Evolutionary conservation across 2,797 vertebrate genomes (phyloP).

Genomic region (Acanthiza pusilla): DNA sequence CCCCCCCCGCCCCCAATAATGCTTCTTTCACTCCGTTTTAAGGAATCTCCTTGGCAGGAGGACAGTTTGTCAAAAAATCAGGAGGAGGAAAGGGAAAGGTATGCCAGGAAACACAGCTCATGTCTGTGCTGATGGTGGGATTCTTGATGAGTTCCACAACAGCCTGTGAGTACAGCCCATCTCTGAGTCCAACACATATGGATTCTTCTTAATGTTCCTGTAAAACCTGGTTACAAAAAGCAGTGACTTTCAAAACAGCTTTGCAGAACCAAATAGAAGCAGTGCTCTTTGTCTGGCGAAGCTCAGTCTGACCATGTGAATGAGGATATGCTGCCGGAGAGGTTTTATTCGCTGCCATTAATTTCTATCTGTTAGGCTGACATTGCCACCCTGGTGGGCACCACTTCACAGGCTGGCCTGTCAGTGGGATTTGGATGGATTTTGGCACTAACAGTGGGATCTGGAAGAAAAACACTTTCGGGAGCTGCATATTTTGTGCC

Average conservation of each 20-base stretch:
- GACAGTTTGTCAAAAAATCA: neutral
- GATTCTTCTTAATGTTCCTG: neutral
- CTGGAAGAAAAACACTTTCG: neutral
- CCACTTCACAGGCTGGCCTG: fast-evolving
- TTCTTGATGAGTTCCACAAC: neutral
- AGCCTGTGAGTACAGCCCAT: neutral
- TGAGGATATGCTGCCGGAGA: neutral
- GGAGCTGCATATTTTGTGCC: neutral
- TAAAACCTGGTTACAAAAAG: neutral
- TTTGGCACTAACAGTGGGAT: neutral
- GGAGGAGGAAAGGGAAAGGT: slow-evolving; percentile 3
- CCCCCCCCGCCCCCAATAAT: neutral
- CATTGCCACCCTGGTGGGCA: fast-evolving
- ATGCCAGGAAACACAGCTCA: neutral
- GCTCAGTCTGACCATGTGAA: fast-evolving
- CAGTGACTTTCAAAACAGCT: neutral
- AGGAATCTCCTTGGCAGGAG: slow-evolving; percentile 16
- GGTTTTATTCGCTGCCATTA: neutral
- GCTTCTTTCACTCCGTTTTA: neutral
- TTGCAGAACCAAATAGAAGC: neutral
- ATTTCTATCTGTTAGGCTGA: neutral
- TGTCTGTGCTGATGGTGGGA: neutral
- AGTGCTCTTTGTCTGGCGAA: fast-evolving
- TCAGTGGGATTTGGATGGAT: neutral
- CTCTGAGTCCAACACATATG: neutral